Evolutionary conservation across 2,888 invertebrate genomes (phyloP).

Genomic region (Cephus rjabovi): DNA sequence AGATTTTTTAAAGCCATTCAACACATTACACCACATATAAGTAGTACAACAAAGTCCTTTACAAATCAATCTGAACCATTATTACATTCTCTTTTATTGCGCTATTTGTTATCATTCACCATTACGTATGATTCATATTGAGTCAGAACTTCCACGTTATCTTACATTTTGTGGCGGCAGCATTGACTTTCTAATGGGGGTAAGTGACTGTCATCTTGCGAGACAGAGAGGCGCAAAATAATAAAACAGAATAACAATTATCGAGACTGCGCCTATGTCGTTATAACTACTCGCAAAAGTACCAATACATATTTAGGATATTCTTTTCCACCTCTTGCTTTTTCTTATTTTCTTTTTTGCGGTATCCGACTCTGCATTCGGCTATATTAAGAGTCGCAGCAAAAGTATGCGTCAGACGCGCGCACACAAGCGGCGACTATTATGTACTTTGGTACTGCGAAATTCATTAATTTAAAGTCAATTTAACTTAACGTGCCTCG

Average conservation of each 20-base stretch:
- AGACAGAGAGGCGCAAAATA: background rate
- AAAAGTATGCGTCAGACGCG: background rate
- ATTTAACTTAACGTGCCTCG: constrained; percentile 1
- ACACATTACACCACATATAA: background rate
- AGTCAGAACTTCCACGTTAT: background rate
- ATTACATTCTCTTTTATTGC: background rate
- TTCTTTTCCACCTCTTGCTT: background rate
- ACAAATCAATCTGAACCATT: background rate
- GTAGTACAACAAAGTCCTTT: background rate
- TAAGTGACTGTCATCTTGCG: no score
- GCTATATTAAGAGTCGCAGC: background rate
- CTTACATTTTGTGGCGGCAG: background rate
- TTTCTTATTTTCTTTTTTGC: background rate
- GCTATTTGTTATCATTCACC: background rate
- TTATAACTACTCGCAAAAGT: background rate
- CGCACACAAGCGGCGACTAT: background rate
- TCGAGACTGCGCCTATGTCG: background rate
- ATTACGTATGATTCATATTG: background rate
- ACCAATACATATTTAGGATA: background rate
- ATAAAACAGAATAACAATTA: background rate
- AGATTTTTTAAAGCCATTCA: background rate
- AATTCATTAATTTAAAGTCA: constrained; percentile 1
- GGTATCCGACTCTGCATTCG: background rate
- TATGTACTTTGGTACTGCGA: constrained; percentile 6
- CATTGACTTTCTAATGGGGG: background rate